phyloP scores from a whole-genome alignment of 2,888 invertebrate species.

The Elgonia sp. region DNA sequence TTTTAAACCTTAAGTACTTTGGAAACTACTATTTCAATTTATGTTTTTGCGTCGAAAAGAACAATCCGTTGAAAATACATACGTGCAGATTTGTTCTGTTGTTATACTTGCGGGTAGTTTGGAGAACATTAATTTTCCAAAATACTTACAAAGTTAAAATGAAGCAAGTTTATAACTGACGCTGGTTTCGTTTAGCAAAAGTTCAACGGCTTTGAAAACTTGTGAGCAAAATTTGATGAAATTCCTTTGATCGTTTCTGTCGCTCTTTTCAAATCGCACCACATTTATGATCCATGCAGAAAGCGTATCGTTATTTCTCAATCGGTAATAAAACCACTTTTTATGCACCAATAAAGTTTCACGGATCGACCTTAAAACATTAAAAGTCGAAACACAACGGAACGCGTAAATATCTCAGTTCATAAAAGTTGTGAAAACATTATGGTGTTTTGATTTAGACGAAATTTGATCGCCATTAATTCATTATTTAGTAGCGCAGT shows the following conservation, averaged over 20 bases:
- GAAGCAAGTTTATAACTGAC: slow-evolving; percentile 43
- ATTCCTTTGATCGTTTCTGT: slow-evolving; percentile 34
- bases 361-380: slow-evolving; percentile 1
- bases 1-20: no score
- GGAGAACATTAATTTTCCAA: slow-evolving; percentile 26
- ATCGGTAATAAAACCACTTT: slow-evolving; percentile 18
- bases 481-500: not conserved
- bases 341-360: slow-evolving; percentile 31
- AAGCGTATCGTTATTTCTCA: slow-evolving; percentile 11
- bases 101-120: not conserved
- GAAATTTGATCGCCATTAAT: not conserved
- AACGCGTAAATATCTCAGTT: not conserved
- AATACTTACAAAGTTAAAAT: slow-evolving; percentile 50
- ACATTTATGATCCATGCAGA: slow-evolving; percentile 6
- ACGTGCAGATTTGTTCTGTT: not conserved
- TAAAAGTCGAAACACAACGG: slow-evolving; percentile 4
- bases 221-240: slow-evolving; percentile 10
- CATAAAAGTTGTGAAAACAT: not conserved
- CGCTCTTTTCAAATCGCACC: slow-evolving; percentile 6
- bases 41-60: not conserved
- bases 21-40: not conserved
- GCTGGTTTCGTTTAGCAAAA: slow-evolving; percentile 22
- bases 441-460: not conserved
- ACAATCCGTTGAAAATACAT: not conserved
- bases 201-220: slow-evolving; percentile 33